Evolutionary conservation across 2,888 invertebrate genomes (phyloP), one percentile per base, ranked within the genome.

Genomic region (Dendrolimus pini): DNA sequence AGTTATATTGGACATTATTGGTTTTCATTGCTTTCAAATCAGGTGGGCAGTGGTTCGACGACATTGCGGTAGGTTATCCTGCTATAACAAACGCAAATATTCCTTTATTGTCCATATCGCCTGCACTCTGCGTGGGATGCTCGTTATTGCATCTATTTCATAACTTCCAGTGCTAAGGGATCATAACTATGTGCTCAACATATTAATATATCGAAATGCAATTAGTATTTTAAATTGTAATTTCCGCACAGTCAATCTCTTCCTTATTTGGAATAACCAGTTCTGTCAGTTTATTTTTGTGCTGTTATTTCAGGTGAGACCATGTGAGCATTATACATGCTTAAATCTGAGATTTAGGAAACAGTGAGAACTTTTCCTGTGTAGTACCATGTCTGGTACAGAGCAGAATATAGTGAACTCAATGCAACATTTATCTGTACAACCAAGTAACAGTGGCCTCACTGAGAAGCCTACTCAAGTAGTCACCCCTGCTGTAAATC

Each of bases 371-470:
- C 66, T 68, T 47, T 10, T 47, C 47, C 75, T 77, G 73, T 71
- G 77, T 78, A 82, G 87, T 89, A 90, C 83, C 87, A 90, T 90
- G 90, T 90, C 90, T 80, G 87, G 89, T 88, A 85, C 88, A 68
- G 90, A 90, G 88, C 89, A 87, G 69, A 88, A 85, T 80, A 80
- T 90, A 78, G 82, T 87, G 75, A 89, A 89, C 82, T 89, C 89
- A 69, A 79, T 90, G 85, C 90, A 89, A 82, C 90, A 90, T 81
- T 82, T 90, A 78, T 89, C 89, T 64, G 78, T 90, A 74, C 90
- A 90, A 78, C 82, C 89, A 67, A 81, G 80, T 65, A 82, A 79
- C 70, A 88, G 89, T 83, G 86, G 82, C 66, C 81, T 71, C 65
- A 85, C 85, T 68, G 89, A 90, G 65, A 90, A 90, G 74, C 89